Percentiles rank a stretch among this genome's conserved stretches.
These are phyloP conservation scores for Glossophaga mutica DNA, from an alignment of 2,797 vertebrate genomes.

Conservation along the genomic window DNA sequence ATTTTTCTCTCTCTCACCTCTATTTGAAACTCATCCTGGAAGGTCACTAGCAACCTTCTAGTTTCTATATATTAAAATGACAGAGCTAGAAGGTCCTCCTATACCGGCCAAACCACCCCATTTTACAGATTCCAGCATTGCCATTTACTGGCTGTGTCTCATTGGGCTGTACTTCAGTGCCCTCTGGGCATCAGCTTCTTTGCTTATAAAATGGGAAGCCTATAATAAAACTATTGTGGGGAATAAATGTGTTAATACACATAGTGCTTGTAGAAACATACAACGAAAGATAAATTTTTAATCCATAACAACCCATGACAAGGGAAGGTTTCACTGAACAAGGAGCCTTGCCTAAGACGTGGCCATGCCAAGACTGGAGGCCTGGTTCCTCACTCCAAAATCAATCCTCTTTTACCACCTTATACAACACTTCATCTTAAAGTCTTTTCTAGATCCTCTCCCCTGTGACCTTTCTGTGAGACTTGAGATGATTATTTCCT, in stretches of 20 bases:
- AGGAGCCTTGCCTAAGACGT: background rate
- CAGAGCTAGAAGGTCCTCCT: background rate
- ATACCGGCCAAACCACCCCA: background rate
- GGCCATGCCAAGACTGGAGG: background rate
- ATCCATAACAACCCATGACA: background rate
- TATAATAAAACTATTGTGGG: background rate
- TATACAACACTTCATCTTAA: background rate
- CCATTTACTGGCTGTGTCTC: background rate
- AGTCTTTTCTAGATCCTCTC: background rate
- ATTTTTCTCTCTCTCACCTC: background rate
- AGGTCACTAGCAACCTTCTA: background rate
- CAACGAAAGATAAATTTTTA: background rate
- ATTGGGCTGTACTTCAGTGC: background rate
- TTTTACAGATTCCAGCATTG: background rate
- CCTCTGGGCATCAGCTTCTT: background rate
- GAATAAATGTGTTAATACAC: background rate
- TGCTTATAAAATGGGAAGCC: background rate
- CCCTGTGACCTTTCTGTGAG: background rate
- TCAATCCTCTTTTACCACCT: background rate
- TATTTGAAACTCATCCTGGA: background rate
- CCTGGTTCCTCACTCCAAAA: background rate
- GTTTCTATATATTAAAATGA: background rate
- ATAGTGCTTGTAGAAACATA: background rate
- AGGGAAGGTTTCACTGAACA: background rate
- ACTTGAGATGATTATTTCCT: background rate